Evolutionary conservation across 2,888 invertebrate genomes (phyloP).

Genomic region (Scaeva pyrastri): DNA sequence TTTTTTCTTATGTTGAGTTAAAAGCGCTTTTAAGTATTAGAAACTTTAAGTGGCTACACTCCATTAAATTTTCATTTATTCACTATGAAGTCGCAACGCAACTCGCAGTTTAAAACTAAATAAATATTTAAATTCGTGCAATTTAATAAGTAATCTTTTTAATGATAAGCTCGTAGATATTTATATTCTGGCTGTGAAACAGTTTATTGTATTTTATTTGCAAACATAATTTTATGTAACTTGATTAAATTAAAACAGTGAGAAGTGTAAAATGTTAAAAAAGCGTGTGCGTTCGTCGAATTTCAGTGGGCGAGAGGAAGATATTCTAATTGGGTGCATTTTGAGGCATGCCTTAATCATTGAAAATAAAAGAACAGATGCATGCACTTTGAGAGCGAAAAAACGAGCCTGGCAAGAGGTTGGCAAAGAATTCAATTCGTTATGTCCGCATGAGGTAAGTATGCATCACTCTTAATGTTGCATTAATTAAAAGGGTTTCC

Average conservation of each 20-base stretch:
- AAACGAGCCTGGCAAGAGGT: not conserved
- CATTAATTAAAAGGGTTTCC: too few species aligned
- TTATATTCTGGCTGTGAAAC: too few species aligned
- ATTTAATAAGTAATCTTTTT: too few species aligned
- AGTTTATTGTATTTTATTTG: too few species aligned
- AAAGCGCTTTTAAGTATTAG: not conserved
- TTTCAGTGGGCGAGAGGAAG: conserved; percentile 21
- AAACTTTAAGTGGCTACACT: not conserved
- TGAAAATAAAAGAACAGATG: conserved; percentile 30
- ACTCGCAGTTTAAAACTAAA: too few species aligned
- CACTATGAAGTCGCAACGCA: not conserved
- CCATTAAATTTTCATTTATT: not conserved
- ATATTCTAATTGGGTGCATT: conserved; percentile 20
- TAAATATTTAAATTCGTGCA: too few species aligned
- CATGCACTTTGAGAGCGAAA: conserved; percentile 5
- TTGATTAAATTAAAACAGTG: too few species aligned
- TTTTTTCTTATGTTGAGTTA: not conserved
- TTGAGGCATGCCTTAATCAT: conserved; percentile 4
- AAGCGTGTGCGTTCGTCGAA: conserved; percentile 29
- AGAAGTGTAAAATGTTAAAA: conserved; percentile 13
- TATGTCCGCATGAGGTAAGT: conserved; percentile 17
- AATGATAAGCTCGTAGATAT: too few species aligned
- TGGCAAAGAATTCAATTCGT: not conserved
- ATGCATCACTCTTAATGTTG: not conserved
- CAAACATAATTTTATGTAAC: not conserved